These are phyloP conservation scores for Dynastes grantii DNA, from an alignment of 2,888 invertebrate species.

Conservation along the genomic window DNA sequence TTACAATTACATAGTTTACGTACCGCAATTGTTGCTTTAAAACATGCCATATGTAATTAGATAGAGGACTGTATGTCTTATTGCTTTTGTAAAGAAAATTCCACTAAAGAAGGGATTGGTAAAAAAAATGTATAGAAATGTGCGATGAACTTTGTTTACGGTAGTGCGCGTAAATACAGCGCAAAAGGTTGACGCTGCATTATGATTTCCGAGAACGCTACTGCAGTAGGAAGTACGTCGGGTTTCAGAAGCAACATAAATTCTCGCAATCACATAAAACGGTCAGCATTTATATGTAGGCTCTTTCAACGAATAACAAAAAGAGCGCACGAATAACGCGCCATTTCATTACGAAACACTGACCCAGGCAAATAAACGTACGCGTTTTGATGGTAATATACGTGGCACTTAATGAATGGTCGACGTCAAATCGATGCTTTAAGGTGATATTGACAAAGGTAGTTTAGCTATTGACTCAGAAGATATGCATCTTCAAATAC, in stretches of 20 bases:
- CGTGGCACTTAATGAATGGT: background rate
- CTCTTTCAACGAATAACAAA: slow-evolving; percentile 11
- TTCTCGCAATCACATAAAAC: slow-evolving; percentile 37
- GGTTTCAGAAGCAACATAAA: slow-evolving; percentile 31
- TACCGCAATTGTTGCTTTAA: no score
- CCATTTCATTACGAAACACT: slow-evolving; percentile 26
- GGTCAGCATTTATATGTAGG: slow-evolving; percentile 32
- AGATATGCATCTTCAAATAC: no score
- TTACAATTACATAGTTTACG: no score
- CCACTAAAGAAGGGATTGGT: no score
- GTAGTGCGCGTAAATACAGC: slow-evolving; percentile 17
- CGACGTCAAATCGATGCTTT: no score
- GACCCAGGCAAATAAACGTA: background rate
- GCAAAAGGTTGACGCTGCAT: slow-evolving; percentile 21
- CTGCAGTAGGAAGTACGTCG: slow-evolving; percentile 35
- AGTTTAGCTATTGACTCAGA: no score
- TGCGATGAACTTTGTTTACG: slow-evolving; percentile 13
- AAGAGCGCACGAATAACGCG: slow-evolving; percentile 11
- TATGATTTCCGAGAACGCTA: slow-evolving; percentile 24
- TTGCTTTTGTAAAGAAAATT: no score
- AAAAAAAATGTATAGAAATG: background rate
- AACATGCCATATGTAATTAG: no score
- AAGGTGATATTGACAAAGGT: no score
- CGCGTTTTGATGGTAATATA: background rate
- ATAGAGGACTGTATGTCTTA: no score